These are phyloP conservation scores for Tetragnatha montana DNA, from an alignment of 2,888 invertebrate species.

Conservation along the genomic window DNA sequence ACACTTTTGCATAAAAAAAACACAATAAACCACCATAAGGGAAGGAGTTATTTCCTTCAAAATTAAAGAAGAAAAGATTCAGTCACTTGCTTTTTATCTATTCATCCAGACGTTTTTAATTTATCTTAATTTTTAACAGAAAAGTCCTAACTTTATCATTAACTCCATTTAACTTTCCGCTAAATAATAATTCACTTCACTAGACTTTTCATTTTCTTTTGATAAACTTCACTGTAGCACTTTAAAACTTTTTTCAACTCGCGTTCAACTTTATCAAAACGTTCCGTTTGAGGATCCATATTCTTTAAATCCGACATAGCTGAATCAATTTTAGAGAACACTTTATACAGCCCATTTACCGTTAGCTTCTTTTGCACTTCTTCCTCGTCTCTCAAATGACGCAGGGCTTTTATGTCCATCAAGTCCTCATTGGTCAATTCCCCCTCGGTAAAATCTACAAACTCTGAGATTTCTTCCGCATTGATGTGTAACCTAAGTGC, in stretches of 20 bases:
- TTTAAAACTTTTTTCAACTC: slow-evolving; percentile 9
- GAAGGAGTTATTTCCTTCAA: too few relatives aligned
- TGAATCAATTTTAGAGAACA: neutral
- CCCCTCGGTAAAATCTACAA: slow-evolving; percentile 13
- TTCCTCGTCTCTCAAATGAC: slow-evolving; percentile 1
- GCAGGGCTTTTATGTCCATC: neutral
- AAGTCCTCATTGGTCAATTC: neutral
- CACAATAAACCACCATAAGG: too few relatives aligned
- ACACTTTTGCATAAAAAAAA: too few relatives aligned
- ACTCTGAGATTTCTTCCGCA: slow-evolving; percentile 1
- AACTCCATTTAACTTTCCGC: too few relatives aligned
- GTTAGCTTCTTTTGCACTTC: neutral
- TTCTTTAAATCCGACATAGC: slow-evolving; percentile 48
- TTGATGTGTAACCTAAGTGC: neutral
- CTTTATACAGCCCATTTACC: neutral
- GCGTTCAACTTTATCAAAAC: slow-evolving; percentile 12
- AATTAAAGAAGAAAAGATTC: too few relatives aligned
- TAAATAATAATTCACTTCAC: too few relatives aligned
- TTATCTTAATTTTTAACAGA: too few relatives aligned
- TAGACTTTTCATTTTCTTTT: neutral
- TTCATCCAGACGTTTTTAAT: too few relatives aligned
- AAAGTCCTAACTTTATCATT: too few relatives aligned
- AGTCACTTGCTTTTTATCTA: too few relatives aligned
- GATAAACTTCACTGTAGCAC: slow-evolving; percentile 3
- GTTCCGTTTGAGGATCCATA: slow-evolving; percentile 18